A percentile compares a stretch with the other conserved stretches of the same genome.
Evolutionary conservation across 1,140 invertebrate species (phyloP).

Genomic region (Penaeus indicus): DNA sequence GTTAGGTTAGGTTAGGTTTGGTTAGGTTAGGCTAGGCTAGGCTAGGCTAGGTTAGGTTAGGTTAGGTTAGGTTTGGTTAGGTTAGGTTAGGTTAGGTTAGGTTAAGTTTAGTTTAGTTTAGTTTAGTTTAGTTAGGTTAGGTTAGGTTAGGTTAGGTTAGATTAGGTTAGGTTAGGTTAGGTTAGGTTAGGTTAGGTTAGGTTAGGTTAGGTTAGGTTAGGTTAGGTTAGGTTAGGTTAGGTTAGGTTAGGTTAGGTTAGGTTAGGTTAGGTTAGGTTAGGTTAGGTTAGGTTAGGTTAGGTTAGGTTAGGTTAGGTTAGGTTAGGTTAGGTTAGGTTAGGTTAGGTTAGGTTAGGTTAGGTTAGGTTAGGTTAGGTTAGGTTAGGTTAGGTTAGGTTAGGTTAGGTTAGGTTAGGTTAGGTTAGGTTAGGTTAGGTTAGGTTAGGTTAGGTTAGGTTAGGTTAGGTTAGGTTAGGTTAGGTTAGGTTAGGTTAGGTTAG

Average conservation of each 20-base stretch:
- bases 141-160: neutral
- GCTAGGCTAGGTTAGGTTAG: neutral
- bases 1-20: conserved; percentile 11
- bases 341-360: neutral
- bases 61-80: neutral
- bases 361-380: neutral
- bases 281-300: neutral
- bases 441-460: neutral
- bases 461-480: neutral
- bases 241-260: neutral
- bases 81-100: neutral
- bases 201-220: neutral
- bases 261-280: neutral
- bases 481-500: neutral
- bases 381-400: neutral
- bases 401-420: neutral
- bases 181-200: neutral
- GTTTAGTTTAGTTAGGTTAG: neutral
- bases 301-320: neutral
- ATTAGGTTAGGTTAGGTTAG: neutral
- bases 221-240: neutral
- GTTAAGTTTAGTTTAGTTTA: neutral
- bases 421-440: neutral
- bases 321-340: neutral
- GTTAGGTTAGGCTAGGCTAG: neutral